Conservation (phyloP, 2,797 vertebrate genomes). For the Merluccius polli region DNA sequence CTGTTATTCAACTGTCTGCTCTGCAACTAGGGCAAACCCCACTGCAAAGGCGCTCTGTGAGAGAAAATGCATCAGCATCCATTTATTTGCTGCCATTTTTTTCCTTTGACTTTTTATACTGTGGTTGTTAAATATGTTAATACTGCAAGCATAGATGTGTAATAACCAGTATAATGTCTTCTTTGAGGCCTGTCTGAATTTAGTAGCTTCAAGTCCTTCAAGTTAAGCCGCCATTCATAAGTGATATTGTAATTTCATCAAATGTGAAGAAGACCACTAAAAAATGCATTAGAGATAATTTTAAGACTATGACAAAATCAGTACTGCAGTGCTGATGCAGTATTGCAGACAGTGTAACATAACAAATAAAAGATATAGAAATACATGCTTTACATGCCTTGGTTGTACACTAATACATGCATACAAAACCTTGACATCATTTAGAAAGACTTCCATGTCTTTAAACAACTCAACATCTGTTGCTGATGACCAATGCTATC, state of each 20-base stretch:
- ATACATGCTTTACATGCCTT: no score
- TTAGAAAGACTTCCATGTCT: no score
- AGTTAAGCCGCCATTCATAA: neutral
- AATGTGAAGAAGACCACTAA: neutral
- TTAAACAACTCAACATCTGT: no score
- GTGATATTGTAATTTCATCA: neutral
- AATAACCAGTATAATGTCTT: neutral
- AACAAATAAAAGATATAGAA: no score
- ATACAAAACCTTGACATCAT: no score
- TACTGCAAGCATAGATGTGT: neutral
- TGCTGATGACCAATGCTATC: no score
- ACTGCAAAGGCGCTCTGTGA: conserved; percentile 57
- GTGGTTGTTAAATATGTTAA: neutral
- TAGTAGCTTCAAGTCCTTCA: neutral
- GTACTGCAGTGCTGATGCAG: neutral
- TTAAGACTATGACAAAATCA: no score
- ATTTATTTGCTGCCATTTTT: conserved; percentile 27
- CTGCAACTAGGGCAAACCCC: conserved; percentile 68
- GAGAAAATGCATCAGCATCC: conserved; percentile 46
- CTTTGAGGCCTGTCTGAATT: no score
- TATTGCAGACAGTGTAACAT: neutral
- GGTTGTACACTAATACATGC: no score
- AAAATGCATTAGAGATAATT: no score
- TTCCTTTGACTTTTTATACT: neutral
- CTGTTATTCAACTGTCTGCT: conserved; percentile 49